Base-by-base conservation (phyloP, 2,888 invertebrate genomes). In the Tachina grossa region DNA sequence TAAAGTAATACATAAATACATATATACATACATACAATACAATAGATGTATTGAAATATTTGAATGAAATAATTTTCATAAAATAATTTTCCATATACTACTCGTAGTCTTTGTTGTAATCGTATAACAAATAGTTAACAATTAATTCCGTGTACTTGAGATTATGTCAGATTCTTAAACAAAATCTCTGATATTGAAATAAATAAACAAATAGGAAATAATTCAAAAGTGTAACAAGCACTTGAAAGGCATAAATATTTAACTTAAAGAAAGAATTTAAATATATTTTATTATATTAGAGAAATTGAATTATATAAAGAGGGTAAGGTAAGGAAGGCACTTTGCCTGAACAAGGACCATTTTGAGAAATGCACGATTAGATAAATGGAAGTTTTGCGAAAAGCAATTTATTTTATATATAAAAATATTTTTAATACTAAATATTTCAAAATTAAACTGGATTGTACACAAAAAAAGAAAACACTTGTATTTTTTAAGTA, bases 1-100 rank as follows among this genome's bases (percentile, higher is more conserved):
- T 93, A 89, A 90, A 31, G 31, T 31, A 31, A 31, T 31, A 31
- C n/a, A n/a, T n/a, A n/a, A n/a, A n/a, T n/a, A n/a, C 31, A 31
- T 31, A 31, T 4, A 31, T 2, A 31, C 0, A 4, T 31, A 31
- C 31, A 31, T 31, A 31, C 6, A 6, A 31, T 1, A 6, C 31
- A 31, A 31, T 31, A 31, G 31, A 31, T 88, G 31, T 61, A 71
- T 65, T 51, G 16, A 49, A 31, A 66, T 61, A 63, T 19, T 45
- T 47, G 9, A 9, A 55, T 22, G 4, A 55, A 55, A 55, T 5
- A 55, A 19, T 19, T 55, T 55, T 55, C n/a, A 22, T 22, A 19
- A 55, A 55, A 55, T 4, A 55, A 19, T 19, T 55, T 55, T 55
- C n/a, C 57, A 57, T n/a, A 39, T n/a, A n/a, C n/a, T n/a, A n/a